Conservation (phyloP, 2,888 invertebrate species). For the Scaptomyza flava region DNA sequence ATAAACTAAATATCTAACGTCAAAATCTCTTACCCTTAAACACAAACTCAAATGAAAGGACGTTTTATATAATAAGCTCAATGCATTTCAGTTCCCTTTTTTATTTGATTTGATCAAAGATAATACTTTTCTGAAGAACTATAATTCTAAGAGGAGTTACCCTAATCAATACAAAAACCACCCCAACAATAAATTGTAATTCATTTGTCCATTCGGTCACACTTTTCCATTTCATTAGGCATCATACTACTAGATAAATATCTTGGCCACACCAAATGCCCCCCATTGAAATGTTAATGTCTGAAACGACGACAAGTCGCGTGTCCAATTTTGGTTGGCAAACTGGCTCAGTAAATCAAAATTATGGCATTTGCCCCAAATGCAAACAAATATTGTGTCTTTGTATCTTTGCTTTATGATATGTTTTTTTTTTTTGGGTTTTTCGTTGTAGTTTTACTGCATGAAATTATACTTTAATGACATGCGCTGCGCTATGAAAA, state of each 20-base stretch:
- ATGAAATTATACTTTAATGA: slow-evolving; percentile 59
- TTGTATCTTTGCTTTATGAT: slow-evolving; percentile 2
- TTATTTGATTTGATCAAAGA: not conserved
- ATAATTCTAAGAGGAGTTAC: slow-evolving; percentile 6
- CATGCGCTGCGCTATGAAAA: slow-evolving; percentile 27
- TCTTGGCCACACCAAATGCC: slow-evolving; percentile 37
- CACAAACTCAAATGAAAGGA: not conserved
- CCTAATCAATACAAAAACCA: slow-evolving; percentile 12
- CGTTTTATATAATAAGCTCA: too few relatives aligned
- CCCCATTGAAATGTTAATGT: slow-evolving; percentile 7
- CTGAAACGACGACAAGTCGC: slow-evolving; percentile 33
- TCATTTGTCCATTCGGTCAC: not conserved
- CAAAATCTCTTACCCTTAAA: not conserved
- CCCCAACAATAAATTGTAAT: slow-evolving; percentile 6
- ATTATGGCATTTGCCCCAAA: slow-evolving; percentile 45
- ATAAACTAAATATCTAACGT: not conserved
- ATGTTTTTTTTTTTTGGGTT: too few relatives aligned
- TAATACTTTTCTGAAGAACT: not conserved
- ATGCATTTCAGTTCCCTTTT: not conserved
- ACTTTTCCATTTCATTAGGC: slow-evolving; percentile 35
- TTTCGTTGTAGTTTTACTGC: too few relatives aligned
- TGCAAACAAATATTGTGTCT: slow-evolving; percentile 29
- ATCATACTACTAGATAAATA: slow-evolving; percentile 35
- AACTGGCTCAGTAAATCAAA: slow-evolving; percentile 45
- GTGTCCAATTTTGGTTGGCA: slow-evolving; percentile 25